These are phyloP conservation scores for Neogale vison DNA, from an alignment of 2,113 vertebrate species.

Conservation along the genomic window DNA sequence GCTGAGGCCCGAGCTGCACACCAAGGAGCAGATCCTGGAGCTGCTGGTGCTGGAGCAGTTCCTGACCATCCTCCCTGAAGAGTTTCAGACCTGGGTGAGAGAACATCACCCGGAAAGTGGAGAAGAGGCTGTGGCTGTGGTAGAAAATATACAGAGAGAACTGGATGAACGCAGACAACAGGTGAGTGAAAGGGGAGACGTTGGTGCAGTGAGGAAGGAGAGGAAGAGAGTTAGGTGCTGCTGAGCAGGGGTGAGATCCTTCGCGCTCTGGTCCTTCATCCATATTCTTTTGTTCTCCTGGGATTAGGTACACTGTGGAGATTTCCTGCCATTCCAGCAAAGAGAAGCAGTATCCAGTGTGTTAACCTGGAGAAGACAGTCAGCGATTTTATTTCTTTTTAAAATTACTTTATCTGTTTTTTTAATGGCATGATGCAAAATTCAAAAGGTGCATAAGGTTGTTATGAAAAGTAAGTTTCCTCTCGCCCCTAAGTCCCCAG, in stretches of 20 bases:
- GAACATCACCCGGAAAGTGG: slow-evolving; percentile 73
- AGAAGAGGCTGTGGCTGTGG: slow-evolving; percentile 77
- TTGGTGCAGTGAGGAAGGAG: background rate
- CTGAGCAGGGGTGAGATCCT: slow-evolving; percentile 16
- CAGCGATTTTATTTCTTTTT: slow-evolving; percentile 55
- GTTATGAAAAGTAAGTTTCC: slow-evolving; percentile 66
- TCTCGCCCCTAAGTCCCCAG: background rate
- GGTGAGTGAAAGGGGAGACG: slow-evolving; percentile 57
- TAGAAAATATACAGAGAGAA: slow-evolving; percentile 73
- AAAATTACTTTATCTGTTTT: slow-evolving; percentile 40
- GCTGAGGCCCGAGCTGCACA: slow-evolving; percentile 75
- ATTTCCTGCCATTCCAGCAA: slow-evolving; percentile 60
- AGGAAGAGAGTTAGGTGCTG: slow-evolving; percentile 37
- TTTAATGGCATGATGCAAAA: slow-evolving; percentile 66
- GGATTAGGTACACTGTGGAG: slow-evolving; percentile 67
- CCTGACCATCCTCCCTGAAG: slow-evolving; percentile 74
- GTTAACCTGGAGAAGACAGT: slow-evolving; percentile 69
- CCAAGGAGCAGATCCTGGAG: slow-evolving; percentile 79
- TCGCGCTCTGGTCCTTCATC: slow-evolving; percentile 31
- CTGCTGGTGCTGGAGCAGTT: slow-evolving; percentile 78
- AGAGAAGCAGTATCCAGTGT: slow-evolving; percentile 64
- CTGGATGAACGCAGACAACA: slow-evolving; percentile 63
- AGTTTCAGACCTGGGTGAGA: slow-evolving; percentile 78
- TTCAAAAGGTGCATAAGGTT: slow-evolving; percentile 58
- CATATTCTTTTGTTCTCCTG: slow-evolving; percentile 67